Evolutionary conservation across 2,888 invertebrate genomes (phyloP).

Genomic region (Meliscaeva auricollis): DNA sequence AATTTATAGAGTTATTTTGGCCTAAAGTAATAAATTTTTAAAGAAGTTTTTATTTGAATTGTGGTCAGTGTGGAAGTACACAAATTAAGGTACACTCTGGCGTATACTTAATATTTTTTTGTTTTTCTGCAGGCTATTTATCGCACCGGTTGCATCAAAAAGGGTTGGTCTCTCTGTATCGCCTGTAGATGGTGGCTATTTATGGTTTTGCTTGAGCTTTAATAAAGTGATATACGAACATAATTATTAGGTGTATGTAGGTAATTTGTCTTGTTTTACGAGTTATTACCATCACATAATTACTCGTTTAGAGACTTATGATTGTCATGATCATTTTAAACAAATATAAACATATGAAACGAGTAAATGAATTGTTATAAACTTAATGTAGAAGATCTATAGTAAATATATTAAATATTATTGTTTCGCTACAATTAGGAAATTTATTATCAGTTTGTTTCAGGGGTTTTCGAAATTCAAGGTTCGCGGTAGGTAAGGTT

Average conservation of each 20-base stretch:
- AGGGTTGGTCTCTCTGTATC: neutral
- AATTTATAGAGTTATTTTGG: conserved; percentile 38
- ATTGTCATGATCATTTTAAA: no score
- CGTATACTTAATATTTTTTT: conserved; percentile 29
- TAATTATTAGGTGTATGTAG: neutral
- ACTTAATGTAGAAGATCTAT: no score
- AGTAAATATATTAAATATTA: no score
- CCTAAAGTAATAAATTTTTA: conserved; percentile 19
- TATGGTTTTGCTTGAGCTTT: neutral
- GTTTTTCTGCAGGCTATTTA: neutral
- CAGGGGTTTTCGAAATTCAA: no score
- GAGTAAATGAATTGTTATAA: no score
- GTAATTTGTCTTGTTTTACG: no score
- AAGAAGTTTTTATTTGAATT: conserved; percentile 21
- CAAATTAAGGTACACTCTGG: conserved; percentile 40
- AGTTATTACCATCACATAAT: no score
- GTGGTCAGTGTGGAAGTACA: conserved; percentile 21
- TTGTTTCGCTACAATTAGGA: no score
- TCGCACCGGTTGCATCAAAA: conserved; percentile 32
- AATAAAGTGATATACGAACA: neutral
- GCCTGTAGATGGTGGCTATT: neutral
- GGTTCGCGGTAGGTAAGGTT: no score
- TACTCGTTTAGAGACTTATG: no score
- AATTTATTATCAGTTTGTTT: no score
- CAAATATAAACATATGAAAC: no score